These are phyloP conservation scores for Python bivittatus DNA, from an alignment of 2,113 vertebrate genomes.

Conservation along the genomic window DNA sequence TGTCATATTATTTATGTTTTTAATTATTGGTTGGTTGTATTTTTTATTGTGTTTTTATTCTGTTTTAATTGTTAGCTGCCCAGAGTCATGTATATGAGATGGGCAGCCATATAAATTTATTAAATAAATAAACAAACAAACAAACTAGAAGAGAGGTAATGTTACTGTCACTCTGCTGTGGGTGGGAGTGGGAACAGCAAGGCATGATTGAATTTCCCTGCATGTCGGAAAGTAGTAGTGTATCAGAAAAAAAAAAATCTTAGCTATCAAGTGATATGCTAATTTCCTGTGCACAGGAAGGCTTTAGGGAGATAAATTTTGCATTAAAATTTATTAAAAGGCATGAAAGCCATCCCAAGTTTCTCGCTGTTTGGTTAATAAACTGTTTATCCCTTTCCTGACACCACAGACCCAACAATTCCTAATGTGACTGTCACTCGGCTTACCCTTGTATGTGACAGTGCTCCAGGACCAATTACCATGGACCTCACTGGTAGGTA, in stretches of 20 bases:
- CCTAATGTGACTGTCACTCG: slow-evolving; percentile 81
- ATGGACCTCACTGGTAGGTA: slow-evolving; percentile 83
- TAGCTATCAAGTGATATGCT: background rate
- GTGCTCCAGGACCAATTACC: slow-evolving; percentile 78
- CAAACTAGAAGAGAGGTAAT: background rate
- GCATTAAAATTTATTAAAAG: background rate
- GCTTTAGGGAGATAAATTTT: background rate
- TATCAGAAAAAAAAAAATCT: background rate
- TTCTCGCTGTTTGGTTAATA: background rate
- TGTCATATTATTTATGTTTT: background rate
- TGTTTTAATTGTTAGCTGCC: background rate
- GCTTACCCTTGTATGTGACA: slow-evolving; percentile 78
- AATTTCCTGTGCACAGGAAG: background rate
- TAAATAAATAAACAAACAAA: background rate
- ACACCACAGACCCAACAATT: slow-evolving; percentile 73
- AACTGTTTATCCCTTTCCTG: slow-evolving; percentile 41
- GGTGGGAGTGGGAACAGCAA: background rate
- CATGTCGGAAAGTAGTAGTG: background rate
- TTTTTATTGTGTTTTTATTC: background rate
- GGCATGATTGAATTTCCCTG: background rate
- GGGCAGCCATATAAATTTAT: background rate
- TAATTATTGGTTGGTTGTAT: background rate
- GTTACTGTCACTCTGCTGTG: background rate
- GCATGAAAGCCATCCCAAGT: background rate
- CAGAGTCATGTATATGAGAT: background rate